These are phyloP conservation scores for Morpho deidamia DNA, from an alignment of 2,888 invertebrate species.

Conservation along the genomic window DNA sequence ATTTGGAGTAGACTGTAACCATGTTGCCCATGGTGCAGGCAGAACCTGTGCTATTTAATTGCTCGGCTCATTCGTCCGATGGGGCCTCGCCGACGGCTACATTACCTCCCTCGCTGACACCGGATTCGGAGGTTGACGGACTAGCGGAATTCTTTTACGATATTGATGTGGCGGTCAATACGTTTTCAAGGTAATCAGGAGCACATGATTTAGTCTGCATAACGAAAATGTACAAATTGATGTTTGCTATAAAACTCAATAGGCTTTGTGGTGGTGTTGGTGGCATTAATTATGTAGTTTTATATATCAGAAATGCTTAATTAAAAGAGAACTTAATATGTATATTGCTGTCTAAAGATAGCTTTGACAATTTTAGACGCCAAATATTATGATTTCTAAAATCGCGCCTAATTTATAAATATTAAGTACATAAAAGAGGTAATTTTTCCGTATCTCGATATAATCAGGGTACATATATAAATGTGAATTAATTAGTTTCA, in stretches of 20 bases:
- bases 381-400: too few species aligned
- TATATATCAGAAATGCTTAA: too few species aligned
- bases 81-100: conserved; percentile 62
- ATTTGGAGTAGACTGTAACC: conserved; percentile 54
- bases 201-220: conserved; percentile 1
- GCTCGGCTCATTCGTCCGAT: conserved; percentile 56
- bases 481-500: too few species aligned
- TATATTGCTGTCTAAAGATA: too few species aligned
- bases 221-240: not conserved
- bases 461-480: too few species aligned
- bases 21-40: conserved; percentile 73
- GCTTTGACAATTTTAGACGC: too few species aligned
- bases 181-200: conserved; percentile 54
- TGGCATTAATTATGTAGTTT: too few species aligned
- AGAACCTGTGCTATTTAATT: conserved; percentile 63
- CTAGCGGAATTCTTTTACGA: conserved; percentile 71
- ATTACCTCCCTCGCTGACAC: conserved; percentile 67
- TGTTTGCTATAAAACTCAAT: conserved; percentile 1
- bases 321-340: too few species aligned
- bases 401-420: too few species aligned
- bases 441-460: too few species aligned
- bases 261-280: not conserved
- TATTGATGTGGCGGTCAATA: conserved; percentile 68
- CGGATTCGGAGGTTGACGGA: conserved; percentile 68
- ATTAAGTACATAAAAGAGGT: too few species aligned